Evolutionary conservation across 2,888 invertebrate species (phyloP).

Genomic region (Andrena haemorrhoa): DNA sequence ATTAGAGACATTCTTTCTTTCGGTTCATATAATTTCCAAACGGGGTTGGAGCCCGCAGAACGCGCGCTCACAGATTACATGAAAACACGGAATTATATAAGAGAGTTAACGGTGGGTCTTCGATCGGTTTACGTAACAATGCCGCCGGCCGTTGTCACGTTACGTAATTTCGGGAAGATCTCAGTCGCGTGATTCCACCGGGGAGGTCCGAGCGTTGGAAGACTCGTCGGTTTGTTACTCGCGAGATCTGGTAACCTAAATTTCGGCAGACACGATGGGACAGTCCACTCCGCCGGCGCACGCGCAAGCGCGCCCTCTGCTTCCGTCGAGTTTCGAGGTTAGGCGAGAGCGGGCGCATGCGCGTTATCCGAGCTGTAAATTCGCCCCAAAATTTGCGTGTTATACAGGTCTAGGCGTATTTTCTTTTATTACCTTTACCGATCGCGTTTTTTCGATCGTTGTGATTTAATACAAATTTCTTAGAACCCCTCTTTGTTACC

Average conservation of each 20-base stretch:
- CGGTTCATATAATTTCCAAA: constrained; percentile 38
- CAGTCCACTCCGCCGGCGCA: neutral
- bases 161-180: constrained; percentile 53
- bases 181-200: constrained; percentile 31
- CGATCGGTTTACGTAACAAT: constrained; percentile 59
- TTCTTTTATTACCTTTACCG: too few species aligned
- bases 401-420: neutral
- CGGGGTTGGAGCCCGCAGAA: constrained; percentile 21
- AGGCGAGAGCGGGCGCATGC: constrained; percentile 23
- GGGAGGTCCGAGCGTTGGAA: constrained; percentile 4
- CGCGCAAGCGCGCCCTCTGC: constrained; percentile 24
- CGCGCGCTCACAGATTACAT: constrained; percentile 50
- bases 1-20: neutral
- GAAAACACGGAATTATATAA: constrained; percentile 63
- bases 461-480: neutral
- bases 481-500: neutral
- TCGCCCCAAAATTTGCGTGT: neutral
- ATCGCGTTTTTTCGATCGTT: neutral
- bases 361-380: constrained; percentile 15
- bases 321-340: constrained; percentile 39
- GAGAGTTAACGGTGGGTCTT: constrained; percentile 53
- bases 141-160: constrained; percentile 39
- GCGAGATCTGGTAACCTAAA: constrained; percentile 37
- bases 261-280: constrained; percentile 17
- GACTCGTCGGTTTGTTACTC: constrained; percentile 11